These are phyloP conservation scores for Eospalax fontanierii DNA, from an alignment of 2,797 vertebrate species.

Conservation along the genomic window DNA sequence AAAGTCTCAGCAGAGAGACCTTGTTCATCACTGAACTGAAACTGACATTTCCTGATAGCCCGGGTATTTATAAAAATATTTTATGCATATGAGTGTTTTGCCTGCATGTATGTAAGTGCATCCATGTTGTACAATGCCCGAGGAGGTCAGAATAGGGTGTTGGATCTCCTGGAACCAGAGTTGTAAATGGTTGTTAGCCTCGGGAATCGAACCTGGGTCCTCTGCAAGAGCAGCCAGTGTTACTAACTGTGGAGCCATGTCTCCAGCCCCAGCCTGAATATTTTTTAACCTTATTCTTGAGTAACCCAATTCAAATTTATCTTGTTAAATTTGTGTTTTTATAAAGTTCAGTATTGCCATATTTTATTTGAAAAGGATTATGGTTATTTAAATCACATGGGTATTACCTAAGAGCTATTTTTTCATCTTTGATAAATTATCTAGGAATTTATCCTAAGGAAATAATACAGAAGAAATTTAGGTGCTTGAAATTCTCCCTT, in stretches of 20 bases:
- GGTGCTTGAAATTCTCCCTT: background rate
- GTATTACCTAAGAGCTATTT: background rate
- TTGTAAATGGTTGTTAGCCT: no score
- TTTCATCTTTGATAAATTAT: conserved; percentile 25
- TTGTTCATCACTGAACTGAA: background rate
- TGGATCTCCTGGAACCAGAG: no score
- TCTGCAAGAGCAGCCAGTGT: no score
- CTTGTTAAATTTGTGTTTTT: conserved; percentile 43
- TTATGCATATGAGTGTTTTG: no score
- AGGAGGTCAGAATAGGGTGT: no score
- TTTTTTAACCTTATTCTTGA: conserved; percentile 50
- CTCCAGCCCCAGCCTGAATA: background rate
- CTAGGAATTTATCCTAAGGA: conserved; percentile 46
- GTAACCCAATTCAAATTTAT: background rate
- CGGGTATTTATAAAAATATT: background rate
- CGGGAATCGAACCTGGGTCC: no score
- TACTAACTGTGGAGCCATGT: no score
- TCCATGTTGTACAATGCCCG: no score
- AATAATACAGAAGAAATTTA: conserved; percentile 30
- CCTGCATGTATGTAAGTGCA: no score
- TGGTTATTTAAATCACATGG: conserved; percentile 52
- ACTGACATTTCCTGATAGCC: conserved; percentile 7
- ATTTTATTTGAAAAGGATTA: conserved; percentile 19
- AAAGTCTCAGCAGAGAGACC: background rate
- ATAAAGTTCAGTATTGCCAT: background rate